phyloP scores from a whole-genome alignment of 2,113 vertebrate species.

The Uria aalge region DNA sequence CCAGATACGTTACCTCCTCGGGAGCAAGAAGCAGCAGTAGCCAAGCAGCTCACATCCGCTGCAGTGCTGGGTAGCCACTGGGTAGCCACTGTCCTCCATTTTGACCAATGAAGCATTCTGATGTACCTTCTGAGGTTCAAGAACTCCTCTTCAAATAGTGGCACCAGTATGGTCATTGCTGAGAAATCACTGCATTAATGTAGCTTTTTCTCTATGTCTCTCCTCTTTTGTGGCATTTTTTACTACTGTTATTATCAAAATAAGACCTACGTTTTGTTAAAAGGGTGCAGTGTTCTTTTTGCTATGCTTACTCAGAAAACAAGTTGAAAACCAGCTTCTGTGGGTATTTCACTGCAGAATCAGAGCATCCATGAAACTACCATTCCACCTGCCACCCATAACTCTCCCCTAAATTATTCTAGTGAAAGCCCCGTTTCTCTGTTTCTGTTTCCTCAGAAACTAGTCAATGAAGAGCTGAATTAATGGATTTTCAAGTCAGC shows the following conservation, averaged over 20 bases:
- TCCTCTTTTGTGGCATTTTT: background rate
- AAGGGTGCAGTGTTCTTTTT: background rate
- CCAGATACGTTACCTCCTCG: background rate
- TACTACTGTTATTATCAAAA: background rate
- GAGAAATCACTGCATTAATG: background rate
- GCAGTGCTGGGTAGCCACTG: background rate
- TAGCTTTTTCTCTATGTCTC: background rate
- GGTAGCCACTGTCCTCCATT: background rate
- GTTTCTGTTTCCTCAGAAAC: background rate
- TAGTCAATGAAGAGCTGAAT: background rate
- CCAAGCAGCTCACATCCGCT: background rate
- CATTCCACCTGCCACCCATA: accelerated
- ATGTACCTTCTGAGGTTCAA: background rate
- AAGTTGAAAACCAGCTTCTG: background rate
- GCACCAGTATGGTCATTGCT: background rate
- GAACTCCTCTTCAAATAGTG: background rate
- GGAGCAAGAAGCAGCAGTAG: background rate
- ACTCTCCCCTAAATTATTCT: background rate
- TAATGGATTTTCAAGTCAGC: background rate
- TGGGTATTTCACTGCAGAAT: background rate
- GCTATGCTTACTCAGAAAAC: background rate
- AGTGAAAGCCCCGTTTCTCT: background rate
- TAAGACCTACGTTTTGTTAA: background rate
- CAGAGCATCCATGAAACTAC: background rate
- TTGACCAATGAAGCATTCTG: background rate